A percentile compares a stretch with the other conserved stretches of the same genome.
These are phyloP conservation scores for Thecophora atra DNA, from an alignment of 2,888 invertebrate genomes.

Conservation along the genomic window DNA sequence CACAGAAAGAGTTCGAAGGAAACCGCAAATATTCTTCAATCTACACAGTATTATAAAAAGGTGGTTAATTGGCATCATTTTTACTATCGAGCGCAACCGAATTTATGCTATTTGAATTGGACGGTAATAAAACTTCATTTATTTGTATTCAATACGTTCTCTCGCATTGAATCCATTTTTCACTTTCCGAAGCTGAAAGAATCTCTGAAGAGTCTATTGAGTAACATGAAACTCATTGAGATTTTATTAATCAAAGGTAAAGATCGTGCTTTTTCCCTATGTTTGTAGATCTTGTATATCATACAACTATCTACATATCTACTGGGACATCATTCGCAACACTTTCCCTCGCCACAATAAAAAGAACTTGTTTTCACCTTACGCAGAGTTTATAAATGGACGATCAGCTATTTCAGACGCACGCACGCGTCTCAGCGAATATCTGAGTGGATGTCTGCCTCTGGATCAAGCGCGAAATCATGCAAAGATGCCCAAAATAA, in stretches of 20 bases:
- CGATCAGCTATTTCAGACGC: conserved; percentile 1
- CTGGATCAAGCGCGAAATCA: background rate
- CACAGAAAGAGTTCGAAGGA: background rate
- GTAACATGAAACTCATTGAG: no score
- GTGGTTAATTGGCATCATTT: background rate
- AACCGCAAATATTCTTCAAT: background rate
- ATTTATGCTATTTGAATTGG: conserved; percentile 6
- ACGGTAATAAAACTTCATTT: conserved; percentile 6
- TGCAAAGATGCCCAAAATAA: no score
- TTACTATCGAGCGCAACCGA: background rate
- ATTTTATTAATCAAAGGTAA: no score
- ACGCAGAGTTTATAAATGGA: background rate
- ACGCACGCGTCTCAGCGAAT: background rate
- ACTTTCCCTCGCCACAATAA: conserved; percentile 21
- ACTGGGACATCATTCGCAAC: conserved; percentile 15
- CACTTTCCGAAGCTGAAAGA: no score
- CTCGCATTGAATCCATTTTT: no score
- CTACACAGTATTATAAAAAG: background rate
- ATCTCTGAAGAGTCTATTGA: no score
- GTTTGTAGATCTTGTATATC: no score
- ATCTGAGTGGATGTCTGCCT: conserved; percentile 10
- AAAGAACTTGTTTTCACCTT: conserved; percentile 27
- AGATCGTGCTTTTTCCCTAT: no score
- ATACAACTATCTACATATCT: background rate
- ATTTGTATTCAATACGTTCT: no score